phyloP scores from a whole-genome alignment of 2,113 vertebrate genomes.

The Melanerpes aurifrons region DNA sequence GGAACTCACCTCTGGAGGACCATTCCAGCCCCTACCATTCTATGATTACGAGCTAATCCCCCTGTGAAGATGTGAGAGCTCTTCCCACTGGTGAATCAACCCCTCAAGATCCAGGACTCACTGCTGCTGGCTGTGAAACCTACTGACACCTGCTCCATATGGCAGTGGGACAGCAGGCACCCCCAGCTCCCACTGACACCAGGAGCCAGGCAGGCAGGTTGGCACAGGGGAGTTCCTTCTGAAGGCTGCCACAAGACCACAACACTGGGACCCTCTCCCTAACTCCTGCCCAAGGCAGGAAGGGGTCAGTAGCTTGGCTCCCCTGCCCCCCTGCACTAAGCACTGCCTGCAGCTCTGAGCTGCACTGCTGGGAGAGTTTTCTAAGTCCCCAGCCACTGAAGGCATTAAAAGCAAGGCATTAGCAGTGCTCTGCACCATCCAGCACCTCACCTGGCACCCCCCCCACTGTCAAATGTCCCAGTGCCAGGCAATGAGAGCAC shows the following conservation, averaged over 20 bases:
- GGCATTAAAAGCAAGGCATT: neutral
- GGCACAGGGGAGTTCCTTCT: neutral
- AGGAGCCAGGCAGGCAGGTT: neutral
- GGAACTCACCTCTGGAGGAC: too few relatives aligned
- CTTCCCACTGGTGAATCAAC: neutral
- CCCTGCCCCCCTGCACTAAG: neutral
- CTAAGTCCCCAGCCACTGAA: neutral
- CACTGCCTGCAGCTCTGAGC: neutral
- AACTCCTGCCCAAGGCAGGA: neutral
- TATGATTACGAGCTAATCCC: neutral
- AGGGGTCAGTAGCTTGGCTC: neutral
- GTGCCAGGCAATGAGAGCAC: too few relatives aligned
- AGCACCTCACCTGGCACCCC: neutral
- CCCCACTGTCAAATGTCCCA: neutral
- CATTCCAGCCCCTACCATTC: too few relatives aligned
- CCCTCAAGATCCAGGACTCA: neutral
- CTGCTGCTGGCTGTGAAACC: neutral
- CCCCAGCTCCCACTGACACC: neutral
- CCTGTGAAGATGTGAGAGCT: neutral
- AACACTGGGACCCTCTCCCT: neutral
- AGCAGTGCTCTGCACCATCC: neutral
- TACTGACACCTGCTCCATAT: neutral
- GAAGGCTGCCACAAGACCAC: neutral
- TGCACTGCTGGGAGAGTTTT: neutral
- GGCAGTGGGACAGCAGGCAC: fast-evolving